These are phyloP conservation scores for Oophaga pumilio DNA, from an alignment of 2,113 vertebrate genomes.

Conservation along the genomic window DNA sequence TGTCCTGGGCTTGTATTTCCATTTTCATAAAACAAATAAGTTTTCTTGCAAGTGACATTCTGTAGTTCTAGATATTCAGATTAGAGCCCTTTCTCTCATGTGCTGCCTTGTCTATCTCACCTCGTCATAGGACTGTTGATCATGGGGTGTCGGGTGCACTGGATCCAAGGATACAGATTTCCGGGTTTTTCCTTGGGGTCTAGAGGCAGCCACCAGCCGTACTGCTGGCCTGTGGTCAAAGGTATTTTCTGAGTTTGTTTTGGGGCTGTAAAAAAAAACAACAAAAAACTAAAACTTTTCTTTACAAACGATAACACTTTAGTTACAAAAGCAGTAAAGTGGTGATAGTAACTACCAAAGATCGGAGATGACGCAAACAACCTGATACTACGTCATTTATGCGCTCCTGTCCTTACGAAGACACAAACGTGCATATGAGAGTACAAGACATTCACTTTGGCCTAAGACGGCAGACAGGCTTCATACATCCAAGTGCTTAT, in stretches of 20 bases:
- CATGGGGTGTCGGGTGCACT: conserved; percentile 63
- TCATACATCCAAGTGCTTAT: too few species aligned
- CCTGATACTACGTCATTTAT: not conserved
- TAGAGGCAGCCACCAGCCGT: conserved; percentile 73
- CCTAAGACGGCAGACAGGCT: too few species aligned
- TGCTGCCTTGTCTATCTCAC: conserved; percentile 58
- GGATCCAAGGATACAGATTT: conserved; percentile 69
- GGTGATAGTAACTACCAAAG: not conserved
- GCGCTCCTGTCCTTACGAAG: not conserved
- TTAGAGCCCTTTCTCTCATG: not conserved
- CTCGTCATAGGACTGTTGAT: conserved; percentile 77
- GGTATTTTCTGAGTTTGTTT: conserved; percentile 75
- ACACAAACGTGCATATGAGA: not conserved
- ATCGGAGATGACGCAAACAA: not conserved
- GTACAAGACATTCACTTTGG: too few species aligned
- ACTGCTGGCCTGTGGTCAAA: conserved; percentile 75
- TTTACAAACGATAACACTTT: not conserved
- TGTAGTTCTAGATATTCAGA: not conserved
- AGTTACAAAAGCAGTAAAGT: not conserved
- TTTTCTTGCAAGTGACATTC: too few species aligned
- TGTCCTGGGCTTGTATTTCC: too few species aligned
- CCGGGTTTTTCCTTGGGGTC: conserved; percentile 35
- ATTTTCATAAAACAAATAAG: too few species aligned
- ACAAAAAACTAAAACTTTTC: not conserved
- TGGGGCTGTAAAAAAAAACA: conserved; percentile 71